Conservation (phyloP, 2,888 invertebrate species). For the Synergus itoensis region DNA sequence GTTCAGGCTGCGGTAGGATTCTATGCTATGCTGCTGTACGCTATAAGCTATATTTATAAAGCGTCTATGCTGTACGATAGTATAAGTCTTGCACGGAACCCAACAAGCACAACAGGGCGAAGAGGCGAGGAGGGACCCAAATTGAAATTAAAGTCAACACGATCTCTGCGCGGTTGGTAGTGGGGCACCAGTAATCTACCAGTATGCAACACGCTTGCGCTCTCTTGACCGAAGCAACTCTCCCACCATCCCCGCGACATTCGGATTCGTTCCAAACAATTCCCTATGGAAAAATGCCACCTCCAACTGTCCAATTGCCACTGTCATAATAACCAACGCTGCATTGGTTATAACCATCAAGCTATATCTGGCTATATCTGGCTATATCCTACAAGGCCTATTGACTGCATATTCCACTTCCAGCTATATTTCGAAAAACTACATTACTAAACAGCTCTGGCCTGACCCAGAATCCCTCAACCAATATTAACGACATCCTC, state of each 20-base stretch:
- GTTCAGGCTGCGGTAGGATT: slow-evolving; percentile 46
- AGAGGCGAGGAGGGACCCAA: slow-evolving; percentile 58
- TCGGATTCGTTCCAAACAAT: slow-evolving; percentile 51
- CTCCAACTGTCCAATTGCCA: slow-evolving; percentile 64
- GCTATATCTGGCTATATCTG: slow-evolving; percentile 6
- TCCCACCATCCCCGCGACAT: slow-evolving; percentile 30
- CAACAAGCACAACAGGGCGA: slow-evolving; percentile 48
- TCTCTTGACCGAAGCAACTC: slow-evolving; percentile 5
- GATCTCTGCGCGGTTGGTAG: neutral
- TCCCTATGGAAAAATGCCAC: slow-evolving; percentile 59
- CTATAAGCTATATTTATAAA: slow-evolving; percentile 11
- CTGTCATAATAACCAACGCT: slow-evolving; percentile 48
- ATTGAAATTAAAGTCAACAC: slow-evolving; percentile 68
- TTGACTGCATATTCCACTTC: slow-evolving; percentile 2
- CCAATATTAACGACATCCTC: neutral
- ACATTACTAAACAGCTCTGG: neutral
- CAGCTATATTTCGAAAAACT: slow-evolving; percentile 31
- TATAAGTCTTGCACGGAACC: slow-evolving; percentile 31
- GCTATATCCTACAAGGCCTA: neutral
- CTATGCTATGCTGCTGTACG: slow-evolving; percentile 23
- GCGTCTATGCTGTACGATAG: slow-evolving; percentile 4
- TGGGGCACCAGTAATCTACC: slow-evolving; percentile 66
- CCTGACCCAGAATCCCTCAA: neutral
- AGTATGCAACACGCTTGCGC: slow-evolving; percentile 46
- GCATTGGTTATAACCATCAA: slow-evolving; percentile 33